Base-by-base conservation (phyloP, 2,113 vertebrate genomes). In the Agapornis roseicollis region DNA sequence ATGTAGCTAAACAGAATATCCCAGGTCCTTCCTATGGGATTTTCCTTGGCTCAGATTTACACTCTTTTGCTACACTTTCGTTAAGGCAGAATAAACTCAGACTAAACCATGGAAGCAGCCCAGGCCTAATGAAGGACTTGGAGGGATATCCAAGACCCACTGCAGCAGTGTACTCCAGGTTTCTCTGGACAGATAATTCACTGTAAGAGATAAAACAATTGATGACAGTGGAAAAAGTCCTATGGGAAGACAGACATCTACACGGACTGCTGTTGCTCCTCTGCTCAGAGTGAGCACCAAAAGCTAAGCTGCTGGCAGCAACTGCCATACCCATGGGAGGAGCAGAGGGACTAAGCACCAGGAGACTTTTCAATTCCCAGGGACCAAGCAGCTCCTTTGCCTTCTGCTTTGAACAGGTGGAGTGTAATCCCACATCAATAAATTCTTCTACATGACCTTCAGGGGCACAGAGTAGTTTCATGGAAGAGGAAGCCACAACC, bases 401-500 rank as follows among this genome's bases (percentile, higher is more conserved):
- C 46, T 82, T 70, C 0, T 0, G 28, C 56, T 82, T 70, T 27
- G 20, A 85, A 87, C 37, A 68, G 52, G 11, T 9, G 27, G 42
- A 82, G 16, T 9, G 31, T 22, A 50, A 69, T 41, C 55, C 63
- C 33, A 55, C 33, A 64, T 11, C 19, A 35, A 58, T 82, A 28
- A 63, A 60, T 39, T 50, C 27, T 53, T 65, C 65, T 25, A 28
- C 31, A 7, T 3, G 19, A 14, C 35, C 58, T 50, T 25, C 69
- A 20, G 42, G 35, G 47, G 35, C 41, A 39, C 42, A 68, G 0
- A 0, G n/a, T 2, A 6, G 28, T 42, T 76, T 46, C 47, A 42
- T 10, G 27, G 42, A 49, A 58, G 17, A 79, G 64, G 49, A n/a
- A 79, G 47, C 8, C 27, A 31, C 27, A 61, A 22, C 4, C 7